Evolutionary conservation across 2,888 invertebrate species (phyloP), one percentile per base, ranked within the genome.

Genomic region (Clusia tigrina): DNA sequence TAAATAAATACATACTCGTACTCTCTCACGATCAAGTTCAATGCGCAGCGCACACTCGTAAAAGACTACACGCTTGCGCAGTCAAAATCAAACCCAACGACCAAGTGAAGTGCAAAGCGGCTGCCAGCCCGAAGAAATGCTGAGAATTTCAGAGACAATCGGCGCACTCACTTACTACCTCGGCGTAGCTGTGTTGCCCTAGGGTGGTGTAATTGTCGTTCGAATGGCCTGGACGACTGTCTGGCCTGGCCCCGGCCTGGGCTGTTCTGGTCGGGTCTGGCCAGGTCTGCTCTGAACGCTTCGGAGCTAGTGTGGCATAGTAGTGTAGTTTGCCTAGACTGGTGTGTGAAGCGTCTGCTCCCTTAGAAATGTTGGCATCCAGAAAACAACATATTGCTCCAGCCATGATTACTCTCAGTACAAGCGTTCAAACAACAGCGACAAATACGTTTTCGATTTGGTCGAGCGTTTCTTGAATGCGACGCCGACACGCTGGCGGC

Each of bases 381-480:
- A 46, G 18, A 54, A 20, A 23, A 37, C 52, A 58, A 58, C 58
- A 42, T 60, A 54, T 54, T 60, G 59, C 54, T 24, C 54, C 53
- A n/a, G n/a, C n/a, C n/a, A 53, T 54, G 59, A 60, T 60, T 46
- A 60, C 53, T 23, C 38, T 52, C 38, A 46, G 10, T 22, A 57
- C 42, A n/a, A 57, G 26, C 55, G 20, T n/a, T 26, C 20, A 25
- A 25, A 46, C 57, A 57, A 26, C 48, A 25, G 72, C 74, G 74
- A 75, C 74, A 75, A 75, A 75, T 75, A 74, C 76, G 74, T 74
- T 75, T 75, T 75, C 74, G 72, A 75, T 75, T 75, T 74, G 70
- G 62, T 59, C 62, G 62, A 59, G 22, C 61, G 52, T 37, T 25
- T 63, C 23, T 23, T 54, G 60, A 52, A 60, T 57, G 54, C 67